Evolutionary conservation across 2,113 vertebrate species (phyloP).

Genomic region (Ailuropoda melanoleuca): DNA sequence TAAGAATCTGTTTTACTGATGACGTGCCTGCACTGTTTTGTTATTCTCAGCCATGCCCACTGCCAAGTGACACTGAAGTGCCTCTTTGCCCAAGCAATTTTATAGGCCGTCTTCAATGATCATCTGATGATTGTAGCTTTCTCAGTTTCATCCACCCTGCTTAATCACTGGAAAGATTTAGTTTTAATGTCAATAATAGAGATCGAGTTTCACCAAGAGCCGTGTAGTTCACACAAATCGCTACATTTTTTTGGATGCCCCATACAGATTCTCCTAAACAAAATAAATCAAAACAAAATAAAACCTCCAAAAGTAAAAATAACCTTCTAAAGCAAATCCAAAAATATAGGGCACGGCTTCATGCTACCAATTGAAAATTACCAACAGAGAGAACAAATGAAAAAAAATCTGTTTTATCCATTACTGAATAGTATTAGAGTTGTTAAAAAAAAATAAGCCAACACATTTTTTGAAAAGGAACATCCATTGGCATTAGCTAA

Average conservation of each 20-base stretch:
- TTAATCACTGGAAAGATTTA: slow-evolving; percentile 12
- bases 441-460: slow-evolving; percentile 58
- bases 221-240: not conserved
- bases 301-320: not conserved
- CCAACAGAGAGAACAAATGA: slow-evolving; percentile 19
- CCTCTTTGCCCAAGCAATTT: not conserved
- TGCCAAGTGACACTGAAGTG: not conserved
- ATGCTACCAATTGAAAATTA: slow-evolving; percentile 24
- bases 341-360: slow-evolving; percentile 43
- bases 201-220: not conserved
- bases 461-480: slow-evolving; percentile 66
- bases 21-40: not conserved
- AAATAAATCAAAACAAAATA: not conserved
- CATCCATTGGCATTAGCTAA: slow-evolving; percentile 57
- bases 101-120: not conserved
- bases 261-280: not conserved
- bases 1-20: slow-evolving; percentile 4
- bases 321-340: slow-evolving; percentile 55
- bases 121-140: slow-evolving; percentile 49
- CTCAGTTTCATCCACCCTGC: not conserved
- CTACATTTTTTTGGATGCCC: not conserved
- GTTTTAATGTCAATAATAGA: slow-evolving; percentile 24
- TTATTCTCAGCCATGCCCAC: not conserved
- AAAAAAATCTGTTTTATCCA: slow-evolving; percentile 76
- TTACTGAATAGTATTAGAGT: slow-evolving; percentile 47